phyloP scores from a whole-genome alignment of 2,113 vertebrate species.

The Hystrix cristata region DNA sequence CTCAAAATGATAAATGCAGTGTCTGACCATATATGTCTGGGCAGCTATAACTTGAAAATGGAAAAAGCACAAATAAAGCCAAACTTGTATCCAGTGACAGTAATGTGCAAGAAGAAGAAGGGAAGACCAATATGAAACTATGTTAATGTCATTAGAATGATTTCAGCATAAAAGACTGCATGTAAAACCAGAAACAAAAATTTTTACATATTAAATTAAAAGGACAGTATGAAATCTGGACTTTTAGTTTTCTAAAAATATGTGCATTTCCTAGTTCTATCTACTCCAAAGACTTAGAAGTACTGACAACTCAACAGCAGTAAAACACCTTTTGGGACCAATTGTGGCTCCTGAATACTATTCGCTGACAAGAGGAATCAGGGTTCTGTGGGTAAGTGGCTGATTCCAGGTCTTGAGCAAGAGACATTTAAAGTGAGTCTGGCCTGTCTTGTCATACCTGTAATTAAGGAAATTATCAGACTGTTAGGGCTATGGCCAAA shows the following conservation, averaged over 20 bases:
- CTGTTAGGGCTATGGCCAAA: neutral
- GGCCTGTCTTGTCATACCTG: neutral
- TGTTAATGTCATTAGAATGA: neutral
- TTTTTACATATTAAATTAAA: neutral
- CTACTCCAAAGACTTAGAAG: neutral
- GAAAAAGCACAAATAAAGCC: constrained; percentile 41
- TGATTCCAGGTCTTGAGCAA: neutral
- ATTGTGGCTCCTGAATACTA: constrained; percentile 23
- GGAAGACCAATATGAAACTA: neutral
- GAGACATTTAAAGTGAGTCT: constrained; percentile 16
- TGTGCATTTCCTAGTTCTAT: neutral
- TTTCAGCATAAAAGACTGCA: constrained; percentile 36
- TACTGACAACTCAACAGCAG: neutral
- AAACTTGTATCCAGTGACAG: neutral
- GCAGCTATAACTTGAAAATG: neutral
- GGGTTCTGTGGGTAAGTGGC: neutral
- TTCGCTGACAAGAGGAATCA: constrained; percentile 14
- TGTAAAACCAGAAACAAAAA: constrained; percentile 34
- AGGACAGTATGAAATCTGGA: neutral
- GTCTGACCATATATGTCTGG: neutral
- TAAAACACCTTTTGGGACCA: neutral
- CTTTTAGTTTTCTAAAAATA: neutral
- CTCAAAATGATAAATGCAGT: neutral
- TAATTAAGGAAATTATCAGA: constrained; percentile 36
- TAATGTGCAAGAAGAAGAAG: neutral